Conservation (phyloP, 2,113 vertebrate genomes). For the Porphyrio hochstetteri region DNA sequence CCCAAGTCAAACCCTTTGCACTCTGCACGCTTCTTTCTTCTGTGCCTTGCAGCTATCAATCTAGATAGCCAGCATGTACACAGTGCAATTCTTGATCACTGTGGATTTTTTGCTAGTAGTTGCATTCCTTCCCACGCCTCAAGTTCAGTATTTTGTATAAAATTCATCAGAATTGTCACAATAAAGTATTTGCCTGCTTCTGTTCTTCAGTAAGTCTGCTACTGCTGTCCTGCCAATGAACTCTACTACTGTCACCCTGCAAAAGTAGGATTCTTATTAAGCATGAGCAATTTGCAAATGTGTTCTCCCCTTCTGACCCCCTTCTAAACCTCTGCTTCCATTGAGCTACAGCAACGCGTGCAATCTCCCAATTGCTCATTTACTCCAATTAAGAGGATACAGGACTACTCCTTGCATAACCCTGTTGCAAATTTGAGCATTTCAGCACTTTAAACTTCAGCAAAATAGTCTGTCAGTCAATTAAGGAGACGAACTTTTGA, state of each 20-base stretch:
- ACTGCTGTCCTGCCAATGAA: neutral
- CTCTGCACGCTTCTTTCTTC: neutral
- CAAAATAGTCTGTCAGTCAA: neutral
- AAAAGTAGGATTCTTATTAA: neutral
- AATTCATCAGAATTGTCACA: neutral
- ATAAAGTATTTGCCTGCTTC: neutral
- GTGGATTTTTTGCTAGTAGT: neutral
- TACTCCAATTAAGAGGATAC: neutral
- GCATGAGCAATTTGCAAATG: neutral
- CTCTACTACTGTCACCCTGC: neutral
- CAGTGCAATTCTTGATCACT: neutral
- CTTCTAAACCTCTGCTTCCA: neutral
- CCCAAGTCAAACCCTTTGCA: neutral
- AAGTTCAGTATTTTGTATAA: neutral
- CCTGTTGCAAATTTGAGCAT: neutral
- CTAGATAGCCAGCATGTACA: neutral
- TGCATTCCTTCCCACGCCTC: neutral
- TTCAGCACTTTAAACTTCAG: neutral
- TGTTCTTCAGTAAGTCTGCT: neutral
- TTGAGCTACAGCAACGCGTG: neutral
- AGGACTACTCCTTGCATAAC: fast-evolving
- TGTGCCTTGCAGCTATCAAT: neutral
- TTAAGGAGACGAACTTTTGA: neutral
- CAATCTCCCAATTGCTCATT: neutral
- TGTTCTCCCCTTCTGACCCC: neutral